A percentile compares a stretch with the other conserved stretches of the same genome.
Evolutionary conservation across 2,888 invertebrate species (phyloP).

Genomic region (Germaria angustata): DNA sequence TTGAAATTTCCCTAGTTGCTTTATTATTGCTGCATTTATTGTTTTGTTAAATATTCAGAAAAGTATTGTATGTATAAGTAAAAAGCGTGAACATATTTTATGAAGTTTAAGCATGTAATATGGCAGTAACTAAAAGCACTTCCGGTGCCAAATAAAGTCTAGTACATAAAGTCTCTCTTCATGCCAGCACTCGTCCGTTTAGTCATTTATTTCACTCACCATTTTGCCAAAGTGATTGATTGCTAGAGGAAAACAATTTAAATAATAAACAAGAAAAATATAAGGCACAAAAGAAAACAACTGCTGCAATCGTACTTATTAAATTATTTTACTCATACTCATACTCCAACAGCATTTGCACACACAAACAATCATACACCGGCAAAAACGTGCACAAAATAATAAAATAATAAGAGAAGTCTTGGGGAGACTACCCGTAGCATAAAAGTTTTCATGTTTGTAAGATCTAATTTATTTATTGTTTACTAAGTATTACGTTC

Average conservation of each 20-base stretch:
- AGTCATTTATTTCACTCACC: not conserved
- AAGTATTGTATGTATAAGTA: slow-evolving; percentile 20
- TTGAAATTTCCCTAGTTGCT: not conserved
- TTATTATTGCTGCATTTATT: not conserved
- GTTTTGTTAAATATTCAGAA: slow-evolving; percentile 10
- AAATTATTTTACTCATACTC: not conserved
- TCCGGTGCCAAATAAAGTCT: slow-evolving; percentile 58
- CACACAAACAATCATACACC: not conserved
- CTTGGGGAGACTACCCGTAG: not conserved
- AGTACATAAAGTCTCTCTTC: not conserved
- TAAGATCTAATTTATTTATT: not conserved
- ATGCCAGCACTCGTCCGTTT: not conserved
- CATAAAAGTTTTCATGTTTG: not conserved
- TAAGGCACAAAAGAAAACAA: not conserved
- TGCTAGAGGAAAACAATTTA: slow-evolving; percentile 52
- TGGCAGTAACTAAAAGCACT: slow-evolving; percentile 57
- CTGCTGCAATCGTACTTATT: not conserved
- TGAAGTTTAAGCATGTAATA: slow-evolving; percentile 62
- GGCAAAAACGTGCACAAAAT: not conserved
- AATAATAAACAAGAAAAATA: slow-evolving; percentile 42
- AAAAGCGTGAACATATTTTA: slow-evolving; percentile 53
- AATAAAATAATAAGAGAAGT: not conserved
- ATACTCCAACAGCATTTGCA: not conserved
- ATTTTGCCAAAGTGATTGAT: slow-evolving; percentile 51
- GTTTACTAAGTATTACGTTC: too few relatives aligned